phyloP scores from a whole-genome alignment of 2,888 invertebrate species.

The Xiphydria camelus region DNA sequence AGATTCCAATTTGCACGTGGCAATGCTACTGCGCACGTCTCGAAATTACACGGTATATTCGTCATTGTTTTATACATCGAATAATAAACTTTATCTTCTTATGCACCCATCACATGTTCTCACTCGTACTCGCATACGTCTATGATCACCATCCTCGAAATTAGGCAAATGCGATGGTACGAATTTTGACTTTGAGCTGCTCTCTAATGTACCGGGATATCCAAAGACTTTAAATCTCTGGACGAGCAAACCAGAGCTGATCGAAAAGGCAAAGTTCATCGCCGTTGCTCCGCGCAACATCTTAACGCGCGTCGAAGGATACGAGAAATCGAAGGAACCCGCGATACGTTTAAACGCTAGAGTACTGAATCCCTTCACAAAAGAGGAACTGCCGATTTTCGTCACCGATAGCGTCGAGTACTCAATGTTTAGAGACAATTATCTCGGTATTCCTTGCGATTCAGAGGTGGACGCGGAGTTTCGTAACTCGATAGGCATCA shows the following conservation, averaged over 20 bases:
- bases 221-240: constrained; percentile 65
- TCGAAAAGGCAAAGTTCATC: constrained; percentile 72
- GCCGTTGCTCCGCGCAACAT: constrained; percentile 65
- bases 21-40: too few species aligned
- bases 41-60: too few species aligned
- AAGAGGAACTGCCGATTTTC: constrained; percentile 67
- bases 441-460: constrained; percentile 71
- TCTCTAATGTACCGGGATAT: constrained; percentile 43
- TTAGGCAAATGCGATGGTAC: constrained; percentile 84
- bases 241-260: constrained; percentile 75
- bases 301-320: constrained; percentile 44
- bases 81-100: too few species aligned
- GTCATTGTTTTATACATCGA: too few species aligned
- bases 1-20: too few species aligned
- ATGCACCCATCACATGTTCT: too few species aligned
- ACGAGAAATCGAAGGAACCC: too few species aligned
- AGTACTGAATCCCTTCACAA: constrained; percentile 74
- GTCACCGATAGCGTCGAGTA: constrained; percentile 67
- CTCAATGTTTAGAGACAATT: constrained; percentile 68
- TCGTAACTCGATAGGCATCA: constrained; percentile 63
- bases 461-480: constrained; percentile 65
- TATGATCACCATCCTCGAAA: too few species aligned
- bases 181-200: constrained; percentile 68
- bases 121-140: too few species aligned
- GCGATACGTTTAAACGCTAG: constrained; percentile 56